Conservation (phyloP, 2,797 vertebrate species). For the Pangasius krempfi region DNA sequence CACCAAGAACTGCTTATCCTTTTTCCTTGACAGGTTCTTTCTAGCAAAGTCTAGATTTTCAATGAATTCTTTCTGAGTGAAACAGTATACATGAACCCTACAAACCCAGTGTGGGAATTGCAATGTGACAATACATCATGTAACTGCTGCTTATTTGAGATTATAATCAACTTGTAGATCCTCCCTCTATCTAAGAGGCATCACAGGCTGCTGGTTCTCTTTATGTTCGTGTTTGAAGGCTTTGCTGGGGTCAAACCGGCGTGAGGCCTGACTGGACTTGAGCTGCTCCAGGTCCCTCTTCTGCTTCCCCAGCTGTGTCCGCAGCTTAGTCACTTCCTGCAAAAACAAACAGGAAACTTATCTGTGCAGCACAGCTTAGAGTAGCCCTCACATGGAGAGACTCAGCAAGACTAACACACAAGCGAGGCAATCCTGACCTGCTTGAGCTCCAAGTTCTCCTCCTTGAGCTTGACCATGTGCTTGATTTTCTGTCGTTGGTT, state of each 20-base stretch:
- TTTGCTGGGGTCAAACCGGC: constrained; percentile 86
- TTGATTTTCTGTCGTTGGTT: constrained; percentile 99
- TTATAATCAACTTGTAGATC: neutral
- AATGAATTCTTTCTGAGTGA: neutral
- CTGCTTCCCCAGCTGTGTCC: constrained; percentile 75
- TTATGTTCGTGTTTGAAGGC: constrained; percentile 87
- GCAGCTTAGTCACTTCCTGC: constrained; percentile 86
- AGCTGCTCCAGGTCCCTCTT: constrained; percentile 80
- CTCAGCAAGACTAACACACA: neutral
- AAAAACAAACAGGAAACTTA: neutral
- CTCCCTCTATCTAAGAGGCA: constrained; percentile 75
- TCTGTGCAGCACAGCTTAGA: neutral
- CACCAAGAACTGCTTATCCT: neutral
- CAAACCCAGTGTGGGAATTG: neutral
- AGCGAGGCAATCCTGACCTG: constrained; percentile 74
- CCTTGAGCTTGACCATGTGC: constrained; percentile 93
- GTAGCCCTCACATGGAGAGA: neutral
- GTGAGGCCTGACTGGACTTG: constrained; percentile 69
- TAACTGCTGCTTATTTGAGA: neutral
- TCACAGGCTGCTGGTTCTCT: constrained; percentile 81
- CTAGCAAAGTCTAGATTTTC: neutral
- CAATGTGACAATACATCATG: neutral
- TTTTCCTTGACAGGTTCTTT: neutral
- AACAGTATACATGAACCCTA: neutral
- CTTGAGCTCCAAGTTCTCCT: constrained; percentile 86